Evolutionary conservation across 2,797 vertebrate species (phyloP), one percentile per base, ranked within the genome.

Genomic region (Hoplostethus atlanticus): DNA sequence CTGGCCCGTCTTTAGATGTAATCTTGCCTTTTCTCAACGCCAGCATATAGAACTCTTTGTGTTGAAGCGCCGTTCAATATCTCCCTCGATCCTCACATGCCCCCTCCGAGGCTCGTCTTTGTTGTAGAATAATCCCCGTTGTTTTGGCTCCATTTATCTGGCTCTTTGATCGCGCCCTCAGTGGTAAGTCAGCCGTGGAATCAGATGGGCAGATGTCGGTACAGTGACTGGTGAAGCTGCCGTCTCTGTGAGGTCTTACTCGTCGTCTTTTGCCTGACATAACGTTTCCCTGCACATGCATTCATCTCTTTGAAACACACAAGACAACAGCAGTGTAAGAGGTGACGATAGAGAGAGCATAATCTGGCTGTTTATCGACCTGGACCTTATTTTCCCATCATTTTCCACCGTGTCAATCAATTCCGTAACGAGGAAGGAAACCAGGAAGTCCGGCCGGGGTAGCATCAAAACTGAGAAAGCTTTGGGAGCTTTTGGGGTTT

Each of bases 21-120:
- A 59, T 71, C 57, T 70, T 38, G 56, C 17, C 16, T 2, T 76
- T 72, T 71, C 52, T 73, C 44, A 16, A 50, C 64, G 68, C 82
- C 72, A 81, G 80, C 71, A 81, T 79, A 69, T 64, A 84, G 50
- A 67, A 66, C 53, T 80, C 47, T 59, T 70, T 70, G 78, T 73
- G 4, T 21, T 1, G 21, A 21, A 21, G 65, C 53, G 77, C 25
- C 25, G 47, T 46, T 31, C 74, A 78, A 44, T 25, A 58, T 62
- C 40, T 67, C 17, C 1, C 36, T 58, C 52, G 13, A 67, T 58
- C 17, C 5, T 71, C 52, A 17, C 40, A 25, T 31, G 21, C 21
- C 13, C 54, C 44, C 55, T 71, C 38, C 5, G 50, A 71, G 71
- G 71, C 64, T 82, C 70, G 81, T 78, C 72, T 47, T 40, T 44